phyloP scores from a whole-genome alignment of 2,113 vertebrate genomes.

The Apaloderma vittatum region DNA sequence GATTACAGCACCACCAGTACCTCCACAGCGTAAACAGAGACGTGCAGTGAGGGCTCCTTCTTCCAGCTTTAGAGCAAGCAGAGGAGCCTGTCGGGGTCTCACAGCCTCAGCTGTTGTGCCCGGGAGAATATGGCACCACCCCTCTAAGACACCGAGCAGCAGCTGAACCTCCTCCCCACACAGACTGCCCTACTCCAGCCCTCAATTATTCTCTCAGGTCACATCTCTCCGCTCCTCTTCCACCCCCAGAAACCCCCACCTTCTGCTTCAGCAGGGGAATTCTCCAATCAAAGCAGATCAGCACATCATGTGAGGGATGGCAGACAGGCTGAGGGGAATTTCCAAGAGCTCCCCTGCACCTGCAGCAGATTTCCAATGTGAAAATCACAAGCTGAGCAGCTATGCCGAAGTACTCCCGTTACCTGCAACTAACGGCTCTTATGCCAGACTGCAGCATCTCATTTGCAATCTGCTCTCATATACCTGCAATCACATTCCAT shows the following conservation, averaged over 20 bases:
- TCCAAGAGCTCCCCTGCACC: conserved; percentile 41
- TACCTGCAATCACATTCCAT: conserved; percentile 32
- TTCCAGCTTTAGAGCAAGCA: neutral
- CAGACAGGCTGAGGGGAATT: conserved; percentile 6
- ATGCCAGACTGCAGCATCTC: conserved; percentile 52
- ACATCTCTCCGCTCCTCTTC: neutral
- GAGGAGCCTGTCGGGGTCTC: neutral
- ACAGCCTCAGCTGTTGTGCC: neutral
- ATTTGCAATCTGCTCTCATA: conserved; percentile 45
- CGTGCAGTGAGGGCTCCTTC: neutral
- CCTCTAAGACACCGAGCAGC: neutral
- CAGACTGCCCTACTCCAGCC: neutral
- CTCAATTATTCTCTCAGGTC: neutral
- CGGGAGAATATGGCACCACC: neutral
- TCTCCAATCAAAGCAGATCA: conserved; percentile 37
- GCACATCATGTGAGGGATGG: neutral
- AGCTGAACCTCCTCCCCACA: neutral
- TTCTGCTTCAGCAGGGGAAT: neutral
- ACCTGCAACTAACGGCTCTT: conserved; percentile 10
- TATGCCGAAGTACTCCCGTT: neutral
- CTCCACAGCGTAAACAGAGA: neutral
- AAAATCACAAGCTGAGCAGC: neutral
- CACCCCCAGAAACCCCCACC: neutral
- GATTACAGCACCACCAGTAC: neutral
- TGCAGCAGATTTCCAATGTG: conserved; percentile 2